These are phyloP conservation scores for Arion vulgaris DNA, from an alignment of 1,140 invertebrate species.

Conservation along the genomic window DNA sequence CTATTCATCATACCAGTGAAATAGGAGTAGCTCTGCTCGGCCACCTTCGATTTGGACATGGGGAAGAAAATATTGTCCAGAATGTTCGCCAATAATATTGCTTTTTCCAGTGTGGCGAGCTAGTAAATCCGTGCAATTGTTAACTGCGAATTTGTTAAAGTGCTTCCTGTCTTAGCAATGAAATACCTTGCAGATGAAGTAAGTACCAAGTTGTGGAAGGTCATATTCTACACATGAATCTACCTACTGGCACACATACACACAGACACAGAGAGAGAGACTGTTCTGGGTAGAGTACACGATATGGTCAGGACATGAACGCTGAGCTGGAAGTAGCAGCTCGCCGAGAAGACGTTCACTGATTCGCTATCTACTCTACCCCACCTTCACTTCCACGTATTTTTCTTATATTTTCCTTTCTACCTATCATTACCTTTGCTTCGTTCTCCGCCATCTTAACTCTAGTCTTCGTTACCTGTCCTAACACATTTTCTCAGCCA, in stretches of 20 bases:
- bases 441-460: too few species aligned
- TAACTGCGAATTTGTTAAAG: background rate
- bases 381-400: too few species aligned
- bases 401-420: too few species aligned
- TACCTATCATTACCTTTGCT: too few species aligned
- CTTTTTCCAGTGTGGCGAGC: slow-evolving; percentile 2
- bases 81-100: slow-evolving; percentile 1
- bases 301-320: background rate
- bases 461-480: too few species aligned
- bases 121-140: background rate
- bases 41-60: slow-evolving; percentile 2
- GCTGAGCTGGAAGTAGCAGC: background rate
- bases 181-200: background rate
- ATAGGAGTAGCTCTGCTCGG: slow-evolving; percentile 29
- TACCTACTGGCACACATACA: background rate
- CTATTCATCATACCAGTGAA: slow-evolving; percentile 13
- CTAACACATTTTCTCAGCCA: too few species aligned
- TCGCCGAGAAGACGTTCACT: background rate
- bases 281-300: too few species aligned
- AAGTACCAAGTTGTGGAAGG: background rate
- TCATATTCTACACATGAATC: background rate
- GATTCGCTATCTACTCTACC: background rate
- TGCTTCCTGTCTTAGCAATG: background rate
- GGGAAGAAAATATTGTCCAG: slow-evolving; percentile 4
- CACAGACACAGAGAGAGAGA: background rate